A percentile compares a stretch with the other conserved stretches of the same genome.
Conservation (phyloP, 1,140 invertebrate genomes). For the Drosophila pandora region DNA sequence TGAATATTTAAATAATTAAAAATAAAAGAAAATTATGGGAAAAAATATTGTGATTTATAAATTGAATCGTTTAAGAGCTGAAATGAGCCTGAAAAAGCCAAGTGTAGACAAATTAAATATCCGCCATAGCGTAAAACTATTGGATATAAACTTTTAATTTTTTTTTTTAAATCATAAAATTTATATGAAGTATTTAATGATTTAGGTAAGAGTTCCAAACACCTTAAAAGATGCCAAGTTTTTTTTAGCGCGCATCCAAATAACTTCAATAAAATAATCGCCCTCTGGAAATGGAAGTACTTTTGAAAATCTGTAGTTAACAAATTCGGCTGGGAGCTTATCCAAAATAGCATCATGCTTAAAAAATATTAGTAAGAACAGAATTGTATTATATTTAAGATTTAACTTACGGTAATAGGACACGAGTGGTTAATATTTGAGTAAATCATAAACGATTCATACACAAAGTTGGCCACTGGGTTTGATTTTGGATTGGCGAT, state of each 20-base stretch:
- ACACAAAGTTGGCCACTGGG: background rate
- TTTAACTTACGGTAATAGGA: background rate
- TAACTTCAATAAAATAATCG: background rate
- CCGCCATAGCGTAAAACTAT: too few relatives aligned
- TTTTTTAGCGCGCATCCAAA: background rate
- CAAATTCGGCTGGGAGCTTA: background rate
- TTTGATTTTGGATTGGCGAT: background rate
- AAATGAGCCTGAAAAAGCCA: too few relatives aligned
- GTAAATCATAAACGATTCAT: background rate
- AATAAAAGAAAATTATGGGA: too few relatives aligned
- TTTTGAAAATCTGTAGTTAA: background rate
- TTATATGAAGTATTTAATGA: background rate
- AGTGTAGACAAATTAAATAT: too few relatives aligned
- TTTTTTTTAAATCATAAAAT: background rate
- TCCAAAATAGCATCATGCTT: background rate
- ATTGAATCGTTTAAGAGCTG: too few relatives aligned
- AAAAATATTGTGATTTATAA: too few relatives aligned
- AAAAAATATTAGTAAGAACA: background rate
- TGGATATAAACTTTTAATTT: too few relatives aligned
- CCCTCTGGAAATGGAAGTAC: background rate
- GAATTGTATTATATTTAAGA: background rate
- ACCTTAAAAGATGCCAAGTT: background rate
- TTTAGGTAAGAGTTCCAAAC: background rate
- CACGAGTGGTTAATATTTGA: slow-evolving; percentile 21
- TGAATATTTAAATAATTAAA: too few relatives aligned